Evolutionary conservation across 2,888 invertebrate species (phyloP).

Genomic region (Rhyacophila evoluta): DNA sequence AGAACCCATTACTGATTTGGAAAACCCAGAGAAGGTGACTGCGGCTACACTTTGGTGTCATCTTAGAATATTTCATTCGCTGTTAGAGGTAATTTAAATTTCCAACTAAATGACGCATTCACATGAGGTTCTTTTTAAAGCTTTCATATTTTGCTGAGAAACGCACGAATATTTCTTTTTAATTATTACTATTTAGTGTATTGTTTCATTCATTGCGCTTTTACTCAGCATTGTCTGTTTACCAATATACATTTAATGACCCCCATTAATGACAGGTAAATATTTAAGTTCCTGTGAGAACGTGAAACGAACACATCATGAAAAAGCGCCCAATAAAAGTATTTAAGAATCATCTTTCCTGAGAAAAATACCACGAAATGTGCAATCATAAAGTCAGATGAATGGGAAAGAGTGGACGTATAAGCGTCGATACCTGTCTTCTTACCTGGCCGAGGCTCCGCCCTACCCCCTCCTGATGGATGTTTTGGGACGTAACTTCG

Average conservation of each 20-base stretch:
- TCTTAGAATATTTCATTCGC: too few relatives aligned
- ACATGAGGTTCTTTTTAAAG: too few relatives aligned
- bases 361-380: slow-evolving; percentile 22
- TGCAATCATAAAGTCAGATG: slow-evolving; percentile 16
- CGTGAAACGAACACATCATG: slow-evolving; percentile 4
- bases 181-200: too few relatives aligned
- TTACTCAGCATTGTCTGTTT: too few relatives aligned
- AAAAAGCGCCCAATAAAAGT: slow-evolving; percentile 7
- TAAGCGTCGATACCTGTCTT: slow-evolving; percentile 13
- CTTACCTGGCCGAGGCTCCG: slow-evolving; percentile 42
- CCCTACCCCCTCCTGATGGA: slow-evolving; percentile 26
- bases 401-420: slow-evolving; percentile 3
- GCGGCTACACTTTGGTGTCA: too few relatives aligned
- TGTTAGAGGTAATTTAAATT: too few relatives aligned
- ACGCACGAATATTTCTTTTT: too few relatives aligned
- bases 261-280: neutral
- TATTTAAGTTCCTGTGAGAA: slow-evolving; percentile 21
- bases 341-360: slow-evolving; percentile 5
- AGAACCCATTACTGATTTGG: too few relatives aligned
- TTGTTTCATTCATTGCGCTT: too few relatives aligned
- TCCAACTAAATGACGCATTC: too few relatives aligned
- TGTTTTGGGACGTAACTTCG: slow-evolving; percentile 26
- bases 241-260: neutral
- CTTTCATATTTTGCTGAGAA: too few relatives aligned
- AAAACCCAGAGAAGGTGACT: too few relatives aligned